Evolutionary conservation across 1,140 invertebrate genomes (phyloP).

Genomic region (Ostrea edulis): DNA sequence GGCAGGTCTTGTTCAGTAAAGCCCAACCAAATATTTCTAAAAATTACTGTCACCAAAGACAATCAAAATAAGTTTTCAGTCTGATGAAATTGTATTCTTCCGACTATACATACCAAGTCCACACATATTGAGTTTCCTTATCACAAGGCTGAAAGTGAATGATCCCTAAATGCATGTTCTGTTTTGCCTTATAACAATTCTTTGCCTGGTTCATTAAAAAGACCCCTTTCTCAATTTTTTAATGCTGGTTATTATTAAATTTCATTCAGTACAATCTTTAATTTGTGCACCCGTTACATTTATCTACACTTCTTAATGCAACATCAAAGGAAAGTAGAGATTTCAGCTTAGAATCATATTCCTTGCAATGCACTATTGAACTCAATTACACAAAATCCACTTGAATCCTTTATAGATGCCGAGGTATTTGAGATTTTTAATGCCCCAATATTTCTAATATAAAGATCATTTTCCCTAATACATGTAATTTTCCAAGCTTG

Average conservation of each 20-base stretch:
- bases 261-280: constrained; percentile 11
- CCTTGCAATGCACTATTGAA: constrained; percentile 36
- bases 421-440: constrained; percentile 33
- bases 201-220: background rate
- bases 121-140: background rate
- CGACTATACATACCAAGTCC: constrained; percentile 1
- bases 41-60: constrained; percentile 13
- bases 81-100: constrained; percentile 26
- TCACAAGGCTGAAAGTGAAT: background rate
- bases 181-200: background rate
- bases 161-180: constrained; percentile 14
- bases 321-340: background rate
- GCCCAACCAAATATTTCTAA: background rate
- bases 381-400: constrained; percentile 35
- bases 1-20: background rate
- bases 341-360: constrained; percentile 21
- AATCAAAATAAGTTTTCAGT: constrained; percentile 29
- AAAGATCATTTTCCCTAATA: constrained; percentile 25
- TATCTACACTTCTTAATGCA: constrained; percentile 26
- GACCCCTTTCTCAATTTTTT: background rate
- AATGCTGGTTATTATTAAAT: constrained; percentile 1
- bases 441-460: constrained; percentile 6
- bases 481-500: constrained; percentile 26
- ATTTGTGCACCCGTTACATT: constrained; percentile 27
- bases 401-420: constrained; percentile 10